phyloP scores from a whole-genome alignment of 2,113 vertebrate species.

The Chauna torquata region DNA sequence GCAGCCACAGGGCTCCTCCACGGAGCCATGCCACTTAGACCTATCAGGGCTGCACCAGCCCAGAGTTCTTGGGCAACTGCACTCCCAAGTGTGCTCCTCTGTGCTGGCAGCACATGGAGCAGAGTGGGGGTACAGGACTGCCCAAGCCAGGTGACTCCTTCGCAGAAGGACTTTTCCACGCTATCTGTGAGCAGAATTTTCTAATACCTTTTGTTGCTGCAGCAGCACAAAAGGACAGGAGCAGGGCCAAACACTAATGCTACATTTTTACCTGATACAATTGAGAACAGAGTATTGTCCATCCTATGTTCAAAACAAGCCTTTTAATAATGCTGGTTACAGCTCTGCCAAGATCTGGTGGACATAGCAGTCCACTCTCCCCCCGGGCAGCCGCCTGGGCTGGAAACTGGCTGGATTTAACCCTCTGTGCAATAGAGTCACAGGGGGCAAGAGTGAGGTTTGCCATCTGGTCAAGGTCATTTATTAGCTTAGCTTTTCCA shows the following conservation, averaged over 20 bases:
- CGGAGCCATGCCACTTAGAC: background rate
- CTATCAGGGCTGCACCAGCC: background rate
- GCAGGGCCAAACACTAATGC: background rate
- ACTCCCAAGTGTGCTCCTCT: background rate
- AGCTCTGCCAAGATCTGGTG: background rate
- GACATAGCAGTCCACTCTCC: background rate
- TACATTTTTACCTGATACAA: background rate
- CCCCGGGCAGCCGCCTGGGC: background rate
- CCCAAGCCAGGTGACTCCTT: background rate
- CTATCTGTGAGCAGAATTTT: fast-evolving
- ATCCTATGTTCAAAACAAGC: background rate
- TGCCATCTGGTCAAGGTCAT: background rate
- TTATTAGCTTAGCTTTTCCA: background rate
- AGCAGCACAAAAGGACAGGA: background rate
- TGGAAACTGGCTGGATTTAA: background rate
- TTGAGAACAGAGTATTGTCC: background rate
- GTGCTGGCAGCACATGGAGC: background rate
- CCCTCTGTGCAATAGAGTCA: background rate
- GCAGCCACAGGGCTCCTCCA: background rate
- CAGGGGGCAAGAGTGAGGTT: background rate
- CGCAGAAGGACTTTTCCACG: background rate
- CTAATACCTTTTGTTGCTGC: background rate
- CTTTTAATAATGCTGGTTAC: background rate
- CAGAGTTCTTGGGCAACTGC: background rate
- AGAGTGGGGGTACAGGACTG: background rate